Evolutionary conservation across 2,888 invertebrate genomes (phyloP), one percentile per base, ranked within the genome.

Genomic region (Capitulum mitella): DNA sequence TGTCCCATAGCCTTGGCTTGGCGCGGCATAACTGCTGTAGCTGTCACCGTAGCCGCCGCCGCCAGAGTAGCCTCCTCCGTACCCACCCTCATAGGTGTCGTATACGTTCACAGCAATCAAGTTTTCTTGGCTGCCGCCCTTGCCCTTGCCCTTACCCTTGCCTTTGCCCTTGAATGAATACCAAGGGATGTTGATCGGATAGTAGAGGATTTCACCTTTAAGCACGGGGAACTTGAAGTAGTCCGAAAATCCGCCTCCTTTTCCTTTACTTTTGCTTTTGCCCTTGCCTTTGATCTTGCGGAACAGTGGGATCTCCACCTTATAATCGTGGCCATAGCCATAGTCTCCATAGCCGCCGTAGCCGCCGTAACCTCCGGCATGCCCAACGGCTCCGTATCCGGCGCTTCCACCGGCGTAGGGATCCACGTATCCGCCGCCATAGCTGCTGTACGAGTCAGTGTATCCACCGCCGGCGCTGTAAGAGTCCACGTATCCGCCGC

Each of bases 191-290:
- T 54, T 54, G 54, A 54, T 54, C 22, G 54, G 54, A 54, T 54
- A 54, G 54, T 54, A 54, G n/a, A 54, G 54, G 3, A 54, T n/a
- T 22, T 54, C 54, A 6, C 54, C 22, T n/a, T 54, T 54, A 5
- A 54, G 54, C 26, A 54, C 54, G 54, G 54, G 54, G 54, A 54
- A 54, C 54, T 54, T 54, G 26, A 54, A n/a, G 54, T n/a, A n/a
- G 54, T 22, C 22, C 19, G 46, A 51, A 14, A 51, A 22, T 3
- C 51, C 51, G 51, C 22, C 19, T 3, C 51, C 46, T 14, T 46
- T 51, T 14, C 51, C 51, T 19, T 51, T 51, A 22, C 51, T 22
- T 22, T 51, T 51, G 51, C 54, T n/a, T n/a, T 54, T 54, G 54
- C 54, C 54, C 54, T 54, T 54, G 54, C 54, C 54, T 16, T 54